These are phyloP conservation scores for Pitangus sulphuratus DNA, from an alignment of 2,797 vertebrate genomes.

Conservation along the genomic window DNA sequence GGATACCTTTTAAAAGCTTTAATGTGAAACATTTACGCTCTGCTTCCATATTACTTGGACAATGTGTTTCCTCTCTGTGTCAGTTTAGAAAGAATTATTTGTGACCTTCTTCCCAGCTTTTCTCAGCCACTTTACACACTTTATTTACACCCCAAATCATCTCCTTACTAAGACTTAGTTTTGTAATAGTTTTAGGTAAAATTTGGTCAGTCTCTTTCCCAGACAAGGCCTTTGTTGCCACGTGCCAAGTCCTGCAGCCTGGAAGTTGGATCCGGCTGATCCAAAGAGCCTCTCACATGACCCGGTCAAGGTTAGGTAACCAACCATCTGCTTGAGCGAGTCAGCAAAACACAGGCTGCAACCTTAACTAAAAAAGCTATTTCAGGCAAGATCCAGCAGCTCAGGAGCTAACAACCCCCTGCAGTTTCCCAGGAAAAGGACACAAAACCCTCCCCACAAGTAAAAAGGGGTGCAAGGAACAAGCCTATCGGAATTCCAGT, in stretches of 20 bases:
- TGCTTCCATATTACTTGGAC: neutral
- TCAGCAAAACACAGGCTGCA: fast-evolving
- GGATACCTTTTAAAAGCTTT: neutral
- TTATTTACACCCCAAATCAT: neutral
- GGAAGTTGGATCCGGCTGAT: neutral
- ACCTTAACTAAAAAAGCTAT: neutral
- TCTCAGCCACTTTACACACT: neutral
- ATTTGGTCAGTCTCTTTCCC: neutral
- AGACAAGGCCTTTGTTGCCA: fast-evolving
- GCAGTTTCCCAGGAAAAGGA: neutral
- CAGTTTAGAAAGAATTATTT: neutral
- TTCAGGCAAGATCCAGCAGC: neutral
- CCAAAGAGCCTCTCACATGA: neutral
- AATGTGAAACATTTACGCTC: neutral
- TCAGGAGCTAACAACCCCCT: neutral
- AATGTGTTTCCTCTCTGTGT: neutral
- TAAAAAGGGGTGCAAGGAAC: neutral
- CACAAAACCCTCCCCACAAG: neutral
- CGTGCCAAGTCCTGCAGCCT: neutral
- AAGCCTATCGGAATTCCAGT: neutral
- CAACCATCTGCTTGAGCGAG: neutral
- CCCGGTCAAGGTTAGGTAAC: neutral
- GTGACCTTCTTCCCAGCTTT: neutral
- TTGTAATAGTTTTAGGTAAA: neutral
- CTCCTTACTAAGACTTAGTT: neutral